Conservation (phyloP, 2,113 vertebrate genomes). For the Cryptomyrus ogoouensis region DNA sequence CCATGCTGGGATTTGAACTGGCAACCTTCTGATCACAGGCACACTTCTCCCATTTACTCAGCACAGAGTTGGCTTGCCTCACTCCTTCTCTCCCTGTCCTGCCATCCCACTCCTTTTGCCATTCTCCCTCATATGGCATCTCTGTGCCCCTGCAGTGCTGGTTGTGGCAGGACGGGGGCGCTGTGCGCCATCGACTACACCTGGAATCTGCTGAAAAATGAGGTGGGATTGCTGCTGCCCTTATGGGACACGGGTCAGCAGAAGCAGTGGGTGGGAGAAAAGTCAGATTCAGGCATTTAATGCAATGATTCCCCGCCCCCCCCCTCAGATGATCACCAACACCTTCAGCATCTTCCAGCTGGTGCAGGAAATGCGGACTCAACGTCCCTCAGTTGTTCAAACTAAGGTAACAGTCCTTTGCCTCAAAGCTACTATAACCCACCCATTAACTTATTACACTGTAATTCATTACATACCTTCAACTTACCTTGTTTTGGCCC, state of each 20-base stretch:
- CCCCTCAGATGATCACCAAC: conserved; percentile 71
- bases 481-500: not conserved
- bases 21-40: not conserved
- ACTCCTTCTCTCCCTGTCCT: not conserved
- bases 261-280: not conserved
- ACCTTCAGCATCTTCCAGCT: conserved; percentile 79
- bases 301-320: not conserved
- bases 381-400: conserved; percentile 87
- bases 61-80: not conserved
- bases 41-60: not conserved
- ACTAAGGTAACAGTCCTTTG: conserved; percentile 70
- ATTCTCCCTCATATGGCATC: not conserved
- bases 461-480: not conserved
- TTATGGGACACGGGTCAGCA: not conserved
- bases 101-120: not conserved
- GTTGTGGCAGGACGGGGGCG: conserved; percentile 89
- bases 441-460: not conserved
- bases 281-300: not conserved
- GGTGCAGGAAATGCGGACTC: conserved; percentile 87
- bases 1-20: not conserved
- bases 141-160: conserved; percentile 67
- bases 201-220: conserved; percentile 79
- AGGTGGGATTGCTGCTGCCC: conserved; percentile 57
- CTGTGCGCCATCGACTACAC: conserved; percentile 89
- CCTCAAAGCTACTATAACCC: not conserved